phyloP scores from a whole-genome alignment of 2,888 invertebrate species.

The Lycaena phlaeas region DNA sequence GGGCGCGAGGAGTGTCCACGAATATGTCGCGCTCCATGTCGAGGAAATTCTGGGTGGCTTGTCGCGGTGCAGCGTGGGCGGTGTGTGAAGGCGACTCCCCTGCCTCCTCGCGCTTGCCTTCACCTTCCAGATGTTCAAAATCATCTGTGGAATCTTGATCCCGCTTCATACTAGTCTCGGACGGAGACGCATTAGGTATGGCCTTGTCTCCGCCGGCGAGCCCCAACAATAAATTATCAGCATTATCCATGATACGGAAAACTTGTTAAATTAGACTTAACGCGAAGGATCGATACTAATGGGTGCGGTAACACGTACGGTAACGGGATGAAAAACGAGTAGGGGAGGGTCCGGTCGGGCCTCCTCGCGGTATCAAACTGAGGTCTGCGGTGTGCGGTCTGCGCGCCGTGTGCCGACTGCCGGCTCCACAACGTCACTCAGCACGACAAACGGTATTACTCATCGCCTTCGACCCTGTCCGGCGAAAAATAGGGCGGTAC shows the following conservation, averaged over 20 bases:
- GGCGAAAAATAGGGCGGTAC: conserved; percentile 27
- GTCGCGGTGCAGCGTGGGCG: conserved; percentile 27
- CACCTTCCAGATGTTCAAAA: conserved; percentile 81
- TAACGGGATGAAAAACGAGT: conserved; percentile 22
- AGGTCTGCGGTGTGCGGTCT: conserved; percentile 25
- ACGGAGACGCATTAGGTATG: conserved; percentile 21
- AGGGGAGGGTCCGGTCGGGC: conserved; percentile 47
- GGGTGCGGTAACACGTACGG: conserved; percentile 37
- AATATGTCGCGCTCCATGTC: conserved; percentile 66
- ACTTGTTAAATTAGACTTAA: conserved; percentile 26
- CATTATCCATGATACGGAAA: conserved; percentile 40
- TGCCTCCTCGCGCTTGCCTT: conserved; percentile 48
- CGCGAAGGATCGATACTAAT: conserved; percentile 40
- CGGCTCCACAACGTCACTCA: conserved; percentile 59
- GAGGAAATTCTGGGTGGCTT: conserved; percentile 55
- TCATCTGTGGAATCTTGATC: conserved; percentile 82
- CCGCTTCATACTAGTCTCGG: conserved; percentile 50
- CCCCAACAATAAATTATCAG: conserved; percentile 46
- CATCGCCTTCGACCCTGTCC: conserved; percentile 40
- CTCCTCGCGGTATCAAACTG: conserved; percentile 55
- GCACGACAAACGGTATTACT: conserved; percentile 63
- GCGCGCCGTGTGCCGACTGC: conserved; percentile 31
- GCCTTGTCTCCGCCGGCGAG: conserved; percentile 46
- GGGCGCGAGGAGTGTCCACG: conserved; percentile 43
- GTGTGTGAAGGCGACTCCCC: conserved; percentile 42